These are phyloP conservation scores for Benthosema pterotum DNA, from an alignment of 2,797 vertebrate genomes.

Conservation along the genomic window DNA sequence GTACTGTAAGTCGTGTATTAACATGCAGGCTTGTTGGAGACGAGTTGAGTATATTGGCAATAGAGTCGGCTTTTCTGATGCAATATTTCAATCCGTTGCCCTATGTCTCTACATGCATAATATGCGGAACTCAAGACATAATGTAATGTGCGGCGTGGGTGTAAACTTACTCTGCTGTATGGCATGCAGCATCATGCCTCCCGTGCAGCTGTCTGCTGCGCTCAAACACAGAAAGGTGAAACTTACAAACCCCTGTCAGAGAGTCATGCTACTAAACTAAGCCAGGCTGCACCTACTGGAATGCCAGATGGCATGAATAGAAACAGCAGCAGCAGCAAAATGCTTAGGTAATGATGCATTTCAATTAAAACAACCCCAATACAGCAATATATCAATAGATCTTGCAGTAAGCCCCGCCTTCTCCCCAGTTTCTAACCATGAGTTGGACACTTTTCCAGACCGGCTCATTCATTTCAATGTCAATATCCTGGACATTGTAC, in stretches of 20 bases:
- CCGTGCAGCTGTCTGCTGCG: slow-evolving; percentile 69
- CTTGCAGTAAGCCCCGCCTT: too few relatives aligned
- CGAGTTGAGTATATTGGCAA: not conserved
- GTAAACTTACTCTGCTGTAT: slow-evolving; percentile 63
- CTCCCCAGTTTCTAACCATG: too few relatives aligned
- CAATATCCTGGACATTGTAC: too few relatives aligned
- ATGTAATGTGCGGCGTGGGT: slow-evolving; percentile 14
- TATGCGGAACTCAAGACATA: not conserved
- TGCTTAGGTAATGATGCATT: not conserved
- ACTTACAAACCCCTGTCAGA: slow-evolving; percentile 32
- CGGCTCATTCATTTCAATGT: too few relatives aligned
- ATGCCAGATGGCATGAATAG: slow-evolving; percentile 13
- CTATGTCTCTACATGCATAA: slow-evolving; percentile 25
- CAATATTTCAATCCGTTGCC: slow-evolving; percentile 34
- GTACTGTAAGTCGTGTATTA: not conserved
- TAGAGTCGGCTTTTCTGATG: slow-evolving; percentile 45
- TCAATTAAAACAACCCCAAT: not conserved
- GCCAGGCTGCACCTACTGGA: slow-evolving; percentile 2
- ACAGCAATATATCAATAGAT: too few relatives aligned
- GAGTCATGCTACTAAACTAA: slow-evolving; percentile 38
- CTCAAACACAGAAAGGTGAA: slow-evolving; percentile 65
- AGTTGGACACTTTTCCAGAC: too few relatives aligned
- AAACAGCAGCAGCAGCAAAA: not conserved
- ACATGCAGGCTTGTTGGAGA: not conserved
- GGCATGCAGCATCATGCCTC: slow-evolving; percentile 37